Evolutionary conservation across 2,113 vertebrate genomes (phyloP).

Genomic region (Stegastes partitus): DNA sequence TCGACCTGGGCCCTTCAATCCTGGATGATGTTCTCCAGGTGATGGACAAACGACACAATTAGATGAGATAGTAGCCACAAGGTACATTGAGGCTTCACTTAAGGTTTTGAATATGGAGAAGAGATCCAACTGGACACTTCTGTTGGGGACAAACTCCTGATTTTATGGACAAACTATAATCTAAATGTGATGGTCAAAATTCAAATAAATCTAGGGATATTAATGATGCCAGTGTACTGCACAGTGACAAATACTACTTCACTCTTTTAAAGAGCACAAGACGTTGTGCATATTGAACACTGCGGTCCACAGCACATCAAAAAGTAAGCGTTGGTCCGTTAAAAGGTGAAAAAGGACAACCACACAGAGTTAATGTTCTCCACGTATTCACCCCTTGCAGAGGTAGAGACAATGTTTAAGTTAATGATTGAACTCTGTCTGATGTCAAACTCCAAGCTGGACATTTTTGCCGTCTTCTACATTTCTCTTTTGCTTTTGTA

Average conservation of each 20-base stretch:
- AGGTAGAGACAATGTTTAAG: slow-evolving; percentile 21
- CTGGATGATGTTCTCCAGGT: slow-evolving; percentile 94
- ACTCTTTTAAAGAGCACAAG: background rate
- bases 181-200: background rate
- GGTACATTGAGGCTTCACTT: background rate
- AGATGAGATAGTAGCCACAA: slow-evolving; percentile 13
- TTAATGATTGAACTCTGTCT: slow-evolving; percentile 60
- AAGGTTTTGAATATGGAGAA: background rate
- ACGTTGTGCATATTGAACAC: background rate
- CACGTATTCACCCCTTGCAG: slow-evolving; percentile 3
- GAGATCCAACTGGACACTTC: background rate
- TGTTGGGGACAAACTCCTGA: background rate
- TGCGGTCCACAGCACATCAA: background rate
- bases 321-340: background rate
- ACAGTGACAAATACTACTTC: background rate
- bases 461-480: slow-evolving; percentile 47
- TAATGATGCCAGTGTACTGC: background rate
- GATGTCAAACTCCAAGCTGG: slow-evolving; percentile 37
- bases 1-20: slow-evolving; percentile 95
- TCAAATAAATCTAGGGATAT: slow-evolving; percentile 1
- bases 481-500: slow-evolving; percentile 42
- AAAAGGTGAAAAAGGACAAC: slow-evolving; percentile 1
- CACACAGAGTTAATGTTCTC: slow-evolving; percentile 36
- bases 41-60: slow-evolving; percentile 89
- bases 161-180: slow-evolving; percentile 1